Base-by-base conservation (phyloP, 35 echinoderm and acorn worm genomes). In the Diadema setosum region DNA sequence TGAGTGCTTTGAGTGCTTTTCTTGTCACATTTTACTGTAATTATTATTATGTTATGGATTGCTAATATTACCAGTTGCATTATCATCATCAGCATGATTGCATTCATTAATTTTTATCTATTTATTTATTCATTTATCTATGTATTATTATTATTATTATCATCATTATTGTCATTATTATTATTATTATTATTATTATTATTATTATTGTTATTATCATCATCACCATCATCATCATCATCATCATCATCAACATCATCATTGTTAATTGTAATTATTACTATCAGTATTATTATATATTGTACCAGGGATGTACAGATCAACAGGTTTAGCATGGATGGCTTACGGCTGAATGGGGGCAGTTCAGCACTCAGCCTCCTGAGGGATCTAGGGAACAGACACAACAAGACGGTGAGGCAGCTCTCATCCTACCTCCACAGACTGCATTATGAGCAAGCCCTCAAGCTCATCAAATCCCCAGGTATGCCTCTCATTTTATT, bases 391-490 rank as follows among this genome's bases (percentile, higher is more conserved):
- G 91, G 82, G 30, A 34, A 59, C 5, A 52, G 80, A 30, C 12
- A 42, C 35, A 80, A 84, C 23, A 44, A 82, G 43, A 91, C 95
- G n/a, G 91, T 97, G 3, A 63, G 82, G 7, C 95, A 93, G 44
- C 40, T 97, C 21, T 87, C 83, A 5, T 65, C 76, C 14, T 94
- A 93, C 91, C 63, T 97, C 24, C 84, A 97, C 31, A 84, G 34
- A 65, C 59, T 97, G 18, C 69, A 75, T 27, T 65, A 93, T 46
- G 95, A 97, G 74, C 74, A 61, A 34, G 91, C 91, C 23, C 88
- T 97, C 21, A 83, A 73, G 23, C 65, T 94, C 1, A 35, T 97
- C 11, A 93, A 94, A 58, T 12, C 27, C 5, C 65, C 81, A 46
- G 94, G 94, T 96, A 42, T 63, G 81, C 18, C 50, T 29, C 4